Base-by-base conservation (phyloP, 1,140 invertebrate genomes). In the Drosophila lini region DNA sequence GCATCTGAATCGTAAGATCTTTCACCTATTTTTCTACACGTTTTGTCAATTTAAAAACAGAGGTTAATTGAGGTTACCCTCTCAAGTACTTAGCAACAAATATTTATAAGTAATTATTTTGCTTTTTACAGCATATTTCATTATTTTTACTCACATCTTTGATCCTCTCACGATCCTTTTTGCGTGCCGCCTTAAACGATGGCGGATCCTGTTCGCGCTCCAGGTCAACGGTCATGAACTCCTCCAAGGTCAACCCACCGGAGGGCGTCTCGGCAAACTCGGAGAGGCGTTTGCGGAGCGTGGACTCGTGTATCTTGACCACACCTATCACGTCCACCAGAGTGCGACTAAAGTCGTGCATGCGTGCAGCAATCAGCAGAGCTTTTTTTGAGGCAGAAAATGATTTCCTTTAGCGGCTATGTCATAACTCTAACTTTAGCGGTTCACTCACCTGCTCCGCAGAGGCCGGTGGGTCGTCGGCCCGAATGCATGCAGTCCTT, bases 211-310 rank as follows among this genome's bases (percentile, higher is more conserved):
- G 97, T 89, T 99, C 98, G 81, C 98, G 97, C 91, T 99, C 98
- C 56, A 99, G 93, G 93, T 99, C 98, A 6, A 99, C 97, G 1
- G 95, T 97, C 95, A 99, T 97, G 91, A 99, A 99, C 93, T 99
- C 98, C 74, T 99, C 98, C 8, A 99, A 93, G 0, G 98, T 99
- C 25, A 99, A 93, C 0, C 94, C 94, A 89, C 96, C 96, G 1
- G 97, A 98, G 0, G 98, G 97, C 1, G 98, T 99, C 47, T 98
- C 97, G 2, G 97, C 97, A 93, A 99, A 99, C 93, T 99, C 99
- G 15, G 97, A 94, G 13, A 99, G 93, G 61, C 97, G 95, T 94
- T 99, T 99, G 45, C 97, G 94, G 15, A 99, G 93, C 0, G 98
- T 99, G 1, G 97, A 96, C 93, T 98, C 97, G 89, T 99, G 98